Percentiles rank a stretch among this genome's conserved stretches.
phyloP scores from a whole-genome alignment of 2,888 invertebrate genomes.

The Ariolimax columbianus region DNA sequence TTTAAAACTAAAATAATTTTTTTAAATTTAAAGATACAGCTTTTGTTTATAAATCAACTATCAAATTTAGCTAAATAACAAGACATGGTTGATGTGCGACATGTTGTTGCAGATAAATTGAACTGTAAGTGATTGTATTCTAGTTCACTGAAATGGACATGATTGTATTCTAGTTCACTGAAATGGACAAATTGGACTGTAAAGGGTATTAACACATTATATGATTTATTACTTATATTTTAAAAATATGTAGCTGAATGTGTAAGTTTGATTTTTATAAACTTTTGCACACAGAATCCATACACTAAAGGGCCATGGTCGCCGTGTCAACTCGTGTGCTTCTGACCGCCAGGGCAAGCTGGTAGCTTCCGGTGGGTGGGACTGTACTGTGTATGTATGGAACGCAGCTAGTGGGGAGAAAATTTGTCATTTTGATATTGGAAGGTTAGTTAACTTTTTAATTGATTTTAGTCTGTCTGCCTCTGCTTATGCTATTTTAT shows the following conservation, averaged over 20 bases:
- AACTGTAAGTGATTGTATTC: too few species aligned
- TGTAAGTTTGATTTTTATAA: neutral
- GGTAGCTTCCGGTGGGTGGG: conserved; percentile 77
- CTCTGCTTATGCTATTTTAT: neutral
- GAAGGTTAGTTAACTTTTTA: conserved; percentile 59
- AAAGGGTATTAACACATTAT: too few species aligned
- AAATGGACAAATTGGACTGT: too few species aligned
- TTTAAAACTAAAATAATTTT: too few species aligned
- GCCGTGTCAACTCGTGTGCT: conserved; percentile 73
- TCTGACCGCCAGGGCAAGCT: conserved; percentile 68
- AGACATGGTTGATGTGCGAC: too few species aligned
- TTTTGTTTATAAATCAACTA: too few species aligned
- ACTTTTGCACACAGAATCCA: conserved; percentile 62
- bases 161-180: too few species aligned
- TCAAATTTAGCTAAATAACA: too few species aligned
- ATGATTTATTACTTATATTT: too few species aligned
- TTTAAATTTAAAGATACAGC: too few species aligned
- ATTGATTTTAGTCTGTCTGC: neutral
- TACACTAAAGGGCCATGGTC: conserved; percentile 73
- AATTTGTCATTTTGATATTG: conserved; percentile 65
- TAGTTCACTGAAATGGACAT: too few species aligned
- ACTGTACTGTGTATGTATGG: conserved; percentile 76
- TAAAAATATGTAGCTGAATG: neutral
- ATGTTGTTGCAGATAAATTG: too few species aligned
- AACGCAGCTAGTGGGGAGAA: conserved; percentile 66